Conservation (phyloP, 2,888 invertebrate species). For the Cabera pusaria region DNA sequence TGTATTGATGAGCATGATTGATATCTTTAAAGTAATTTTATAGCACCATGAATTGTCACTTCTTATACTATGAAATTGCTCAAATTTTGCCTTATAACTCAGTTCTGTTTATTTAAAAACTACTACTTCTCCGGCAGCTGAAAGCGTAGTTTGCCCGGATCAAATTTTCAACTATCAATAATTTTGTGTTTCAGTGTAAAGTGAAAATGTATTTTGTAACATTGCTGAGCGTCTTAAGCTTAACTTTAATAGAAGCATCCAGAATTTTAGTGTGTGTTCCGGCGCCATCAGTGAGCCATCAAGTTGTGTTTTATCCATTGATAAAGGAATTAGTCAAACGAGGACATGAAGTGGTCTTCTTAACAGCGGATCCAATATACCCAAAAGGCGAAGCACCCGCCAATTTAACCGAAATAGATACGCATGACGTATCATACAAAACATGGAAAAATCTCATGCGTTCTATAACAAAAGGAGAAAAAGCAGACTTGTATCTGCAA, state of each 20-base stretch:
- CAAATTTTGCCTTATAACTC: too few species aligned
- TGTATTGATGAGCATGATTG: too few species aligned
- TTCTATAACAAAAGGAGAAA: not conserved
- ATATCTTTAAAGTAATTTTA: too few species aligned
- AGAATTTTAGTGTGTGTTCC: slow-evolving; percentile 12
- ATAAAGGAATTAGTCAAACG: not conserved
- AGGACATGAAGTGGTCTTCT: slow-evolving; percentile 59
- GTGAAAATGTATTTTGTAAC: slow-evolving; percentile 2
- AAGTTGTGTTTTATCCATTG: slow-evolving; percentile 5
- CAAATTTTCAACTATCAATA: too few species aligned
- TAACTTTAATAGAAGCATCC: slow-evolving; percentile 1
- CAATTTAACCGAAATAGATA: slow-evolving; percentile 15
- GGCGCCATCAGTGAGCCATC: slow-evolving; percentile 11
- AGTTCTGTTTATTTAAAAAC: too few species aligned
- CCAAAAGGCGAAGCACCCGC: slow-evolving; percentile 28
- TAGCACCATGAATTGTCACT: too few species aligned
- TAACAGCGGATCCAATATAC: slow-evolving; percentile 52
- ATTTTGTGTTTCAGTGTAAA: too few species aligned
- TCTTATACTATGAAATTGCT: too few species aligned
- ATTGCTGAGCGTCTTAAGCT: slow-evolving; percentile 1
- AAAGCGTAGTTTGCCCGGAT: too few species aligned
- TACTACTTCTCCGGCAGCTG: too few species aligned
- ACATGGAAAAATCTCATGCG: slow-evolving; percentile 2
- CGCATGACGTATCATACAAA: slow-evolving; percentile 13
- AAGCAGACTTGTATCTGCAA: slow-evolving; percentile 2